Percentiles rank a stretch among this genome's conserved stretches.
Conservation (phyloP, 2,888 invertebrate species). For the Phlogophora meticulosa region DNA sequence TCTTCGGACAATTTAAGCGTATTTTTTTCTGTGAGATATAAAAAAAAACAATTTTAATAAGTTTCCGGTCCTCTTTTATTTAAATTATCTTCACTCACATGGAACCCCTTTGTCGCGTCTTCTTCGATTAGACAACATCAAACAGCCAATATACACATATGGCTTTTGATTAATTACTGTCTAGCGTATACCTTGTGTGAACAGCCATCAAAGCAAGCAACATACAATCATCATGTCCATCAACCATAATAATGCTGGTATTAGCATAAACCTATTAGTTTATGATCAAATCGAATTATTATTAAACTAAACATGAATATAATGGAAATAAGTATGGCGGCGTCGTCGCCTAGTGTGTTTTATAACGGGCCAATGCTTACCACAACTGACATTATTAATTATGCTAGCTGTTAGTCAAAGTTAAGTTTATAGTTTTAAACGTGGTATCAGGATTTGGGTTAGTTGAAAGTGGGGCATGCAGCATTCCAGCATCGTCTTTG, state of each 20-base stretch:
- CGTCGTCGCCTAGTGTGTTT: not conserved
- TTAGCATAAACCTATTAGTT: conserved; percentile 47
- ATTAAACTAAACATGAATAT: conserved; percentile 49
- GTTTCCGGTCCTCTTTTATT: too few species aligned
- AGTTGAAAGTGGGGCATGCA: too few species aligned
- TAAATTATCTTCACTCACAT: too few species aligned
- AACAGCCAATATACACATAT: too few species aligned
- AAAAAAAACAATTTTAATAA: too few species aligned
- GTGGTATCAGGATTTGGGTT: not conserved
- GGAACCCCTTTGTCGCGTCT: too few species aligned
- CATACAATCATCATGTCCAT: conserved; percentile 1
- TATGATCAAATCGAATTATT: conserved; percentile 40
- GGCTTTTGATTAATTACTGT: conserved; percentile 22
- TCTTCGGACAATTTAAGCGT: too few species aligned
- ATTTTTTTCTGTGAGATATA: too few species aligned
- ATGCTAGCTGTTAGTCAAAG: not conserved
- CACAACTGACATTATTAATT: not conserved
- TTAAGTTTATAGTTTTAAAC: not conserved
- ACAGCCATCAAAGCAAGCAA: conserved; percentile 15
- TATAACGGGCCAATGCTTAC: not conserved
- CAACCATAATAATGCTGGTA: conserved; percentile 6
- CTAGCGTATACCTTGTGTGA: conserved; percentile 17
- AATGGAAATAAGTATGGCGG: conserved; percentile 34
- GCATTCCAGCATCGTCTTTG: too few species aligned
- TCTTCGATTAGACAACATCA: too few species aligned